Evolutionary conservation across 2,888 invertebrate species (phyloP).

Genomic region (Hoplodrina blanda): DNA sequence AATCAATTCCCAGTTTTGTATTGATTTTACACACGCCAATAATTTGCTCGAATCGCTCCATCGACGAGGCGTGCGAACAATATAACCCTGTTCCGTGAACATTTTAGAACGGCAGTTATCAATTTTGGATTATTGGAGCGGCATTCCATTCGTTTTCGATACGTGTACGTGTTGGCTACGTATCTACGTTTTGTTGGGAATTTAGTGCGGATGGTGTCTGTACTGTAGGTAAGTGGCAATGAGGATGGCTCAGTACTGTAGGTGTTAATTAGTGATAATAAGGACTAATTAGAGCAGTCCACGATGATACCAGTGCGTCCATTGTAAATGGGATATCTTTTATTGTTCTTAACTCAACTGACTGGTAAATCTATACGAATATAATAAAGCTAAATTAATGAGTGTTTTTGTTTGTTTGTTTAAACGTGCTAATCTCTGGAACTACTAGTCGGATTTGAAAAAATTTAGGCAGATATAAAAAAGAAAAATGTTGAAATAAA

Average conservation of each 20-base stretch:
- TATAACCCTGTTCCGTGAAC: conserved; percentile 41
- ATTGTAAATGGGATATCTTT: background rate
- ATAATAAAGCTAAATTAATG: too few relatives aligned
- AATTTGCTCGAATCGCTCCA: conserved; percentile 51
- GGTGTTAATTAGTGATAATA: background rate
- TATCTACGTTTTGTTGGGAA: conserved; percentile 19
- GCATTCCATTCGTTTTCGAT: conserved; percentile 41
- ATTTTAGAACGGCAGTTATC: conserved; percentile 55
- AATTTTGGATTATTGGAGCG: conserved; percentile 50
- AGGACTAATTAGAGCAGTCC: background rate
- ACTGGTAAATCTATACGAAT: too few relatives aligned
- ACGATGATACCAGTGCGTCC: background rate
- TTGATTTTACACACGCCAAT: conserved; percentile 57
- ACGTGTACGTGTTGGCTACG: background rate
- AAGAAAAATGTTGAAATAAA: too few relatives aligned
- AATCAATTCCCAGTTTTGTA: conserved; percentile 56
- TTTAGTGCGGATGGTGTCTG: conserved; percentile 17
- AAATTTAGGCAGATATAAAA: too few relatives aligned
- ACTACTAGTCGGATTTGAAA: too few relatives aligned
- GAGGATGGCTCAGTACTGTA: too few relatives aligned
- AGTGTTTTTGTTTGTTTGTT: too few relatives aligned
- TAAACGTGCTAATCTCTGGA: too few relatives aligned
- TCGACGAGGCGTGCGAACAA: conserved; percentile 38
- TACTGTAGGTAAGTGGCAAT: background rate
- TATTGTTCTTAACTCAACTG: background rate